A percentile compares a stretch with the other conserved stretches of the same genome.
phyloP scores from a whole-genome alignment of 2,888 invertebrate species.

The Eupithecia centaureata region DNA sequence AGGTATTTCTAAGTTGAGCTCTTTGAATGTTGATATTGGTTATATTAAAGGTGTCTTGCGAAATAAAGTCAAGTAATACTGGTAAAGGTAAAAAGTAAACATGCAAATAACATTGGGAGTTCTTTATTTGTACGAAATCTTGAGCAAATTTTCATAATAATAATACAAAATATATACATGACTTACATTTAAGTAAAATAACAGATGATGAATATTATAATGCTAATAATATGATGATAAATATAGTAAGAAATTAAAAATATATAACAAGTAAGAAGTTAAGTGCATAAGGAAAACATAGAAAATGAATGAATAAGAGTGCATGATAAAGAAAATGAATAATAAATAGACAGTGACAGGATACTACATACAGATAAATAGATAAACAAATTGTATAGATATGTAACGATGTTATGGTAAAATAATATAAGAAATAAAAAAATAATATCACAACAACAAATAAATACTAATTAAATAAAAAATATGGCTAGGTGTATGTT shows the following conservation, averaged over 20 bases:
- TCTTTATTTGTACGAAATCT: constrained; percentile 80
- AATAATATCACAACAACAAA: constrained; percentile 46
- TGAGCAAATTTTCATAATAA: constrained; percentile 42
- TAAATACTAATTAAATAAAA: constrained; percentile 44
- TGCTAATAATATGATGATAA: constrained; percentile 11
- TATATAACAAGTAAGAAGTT: constrained; percentile 3
- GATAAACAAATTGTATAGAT: not conserved
- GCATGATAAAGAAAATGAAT: constrained; percentile 5
- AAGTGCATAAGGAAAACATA: constrained; percentile 26
- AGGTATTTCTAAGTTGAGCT: too few relatives aligned
- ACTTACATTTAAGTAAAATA: constrained; percentile 10
- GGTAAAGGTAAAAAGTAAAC: constrained; percentile 13
- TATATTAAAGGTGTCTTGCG: not conserved
- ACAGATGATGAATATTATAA: constrained; percentile 9
- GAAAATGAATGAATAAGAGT: constrained; percentile 24
- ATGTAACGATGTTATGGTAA: constrained; percentile 19
- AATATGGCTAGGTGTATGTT: constrained; percentile 39
- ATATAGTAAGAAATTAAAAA: constrained; percentile 20
- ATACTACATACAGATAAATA: not conserved
- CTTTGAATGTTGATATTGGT: too few relatives aligned
- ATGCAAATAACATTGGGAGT: constrained; percentile 51
- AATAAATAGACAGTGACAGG: not conserved
- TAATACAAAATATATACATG: constrained; percentile 30
- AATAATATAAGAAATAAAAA: constrained; percentile 38
- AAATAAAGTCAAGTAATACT: not conserved